A percentile compares a stretch with the other conserved stretches of the same genome.
These are phyloP conservation scores for Cephus nigrinus DNA, from an alignment of 2,888 invertebrate species.

Conservation along the genomic window DNA sequence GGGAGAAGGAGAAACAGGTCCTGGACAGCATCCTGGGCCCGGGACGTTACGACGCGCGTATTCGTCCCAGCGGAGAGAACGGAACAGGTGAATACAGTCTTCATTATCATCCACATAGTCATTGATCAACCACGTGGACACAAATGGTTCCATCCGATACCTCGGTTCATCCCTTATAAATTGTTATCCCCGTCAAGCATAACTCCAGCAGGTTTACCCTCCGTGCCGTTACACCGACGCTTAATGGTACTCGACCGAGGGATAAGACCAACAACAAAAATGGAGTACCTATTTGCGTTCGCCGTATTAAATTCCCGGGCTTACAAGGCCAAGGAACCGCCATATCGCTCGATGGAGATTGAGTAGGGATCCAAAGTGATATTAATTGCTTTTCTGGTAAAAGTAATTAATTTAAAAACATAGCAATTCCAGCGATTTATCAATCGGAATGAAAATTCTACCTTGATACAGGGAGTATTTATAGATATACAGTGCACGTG, in stretches of 20 bases:
- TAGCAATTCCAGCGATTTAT: not conserved
- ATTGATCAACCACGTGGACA: not conserved
- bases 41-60: slow-evolving; percentile 91
- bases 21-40: slow-evolving; percentile 93
- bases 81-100: slow-evolving; percentile 82
- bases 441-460: not conserved
- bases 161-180: not conserved
- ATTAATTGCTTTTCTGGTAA: not conserved
- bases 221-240: not conserved
- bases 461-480: not conserved
- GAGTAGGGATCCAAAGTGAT: not conserved
- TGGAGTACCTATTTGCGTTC: not conserved
- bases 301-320: not conserved
- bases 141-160: not conserved
- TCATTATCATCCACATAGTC: not conserved
- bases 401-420: not conserved
- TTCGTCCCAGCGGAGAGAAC: slow-evolving; percentile 92
- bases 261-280: not conserved
- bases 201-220: not conserved
- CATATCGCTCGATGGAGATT: not conserved
- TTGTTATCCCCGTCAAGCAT: not conserved
- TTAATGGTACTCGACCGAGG: not conserved
- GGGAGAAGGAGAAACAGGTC: slow-evolving; percentile 94
- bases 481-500: not conserved
- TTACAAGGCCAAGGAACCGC: not conserved